These are phyloP conservation scores for Heliconius ismenius DNA, from an alignment of 2,888 invertebrate species.

Conservation along the genomic window DNA sequence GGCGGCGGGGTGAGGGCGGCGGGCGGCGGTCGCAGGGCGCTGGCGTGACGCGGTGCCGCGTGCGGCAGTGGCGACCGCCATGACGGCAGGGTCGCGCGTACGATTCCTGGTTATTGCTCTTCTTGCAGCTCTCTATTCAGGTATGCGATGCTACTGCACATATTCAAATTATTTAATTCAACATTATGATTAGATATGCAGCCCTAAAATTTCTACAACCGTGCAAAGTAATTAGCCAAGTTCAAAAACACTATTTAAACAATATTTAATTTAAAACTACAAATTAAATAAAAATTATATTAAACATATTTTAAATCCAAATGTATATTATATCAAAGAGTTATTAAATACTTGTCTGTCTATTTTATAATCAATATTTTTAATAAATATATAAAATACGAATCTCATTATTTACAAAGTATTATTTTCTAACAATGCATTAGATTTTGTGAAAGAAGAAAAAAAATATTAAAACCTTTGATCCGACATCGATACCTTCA, in stretches of 20 bases:
- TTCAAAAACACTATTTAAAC: neutral
- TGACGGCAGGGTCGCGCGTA: slow-evolving; percentile 76
- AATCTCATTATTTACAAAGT: neutral
- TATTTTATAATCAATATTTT: neutral
- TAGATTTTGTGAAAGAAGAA: neutral
- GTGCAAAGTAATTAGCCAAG: neutral
- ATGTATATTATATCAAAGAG: neutral
- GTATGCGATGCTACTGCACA: slow-evolving; percentile 51
- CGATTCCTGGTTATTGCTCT: slow-evolving; percentile 63
- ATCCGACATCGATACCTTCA: slow-evolving; percentile 8
- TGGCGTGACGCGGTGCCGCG: slow-evolving; percentile 48
- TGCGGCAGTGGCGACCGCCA: slow-evolving; percentile 75
- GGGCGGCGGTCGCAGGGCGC: slow-evolving; percentile 47
- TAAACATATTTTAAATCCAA: neutral
- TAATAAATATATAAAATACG: neutral
- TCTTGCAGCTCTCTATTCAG: slow-evolving; percentile 74
- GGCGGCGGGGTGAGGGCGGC: slow-evolving; percentile 44
- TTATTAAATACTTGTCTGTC: neutral
- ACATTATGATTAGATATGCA: neutral
- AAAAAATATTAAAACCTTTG: neutral
- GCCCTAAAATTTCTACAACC: neutral
- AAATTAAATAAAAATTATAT: neutral
- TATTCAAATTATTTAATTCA: neutral
- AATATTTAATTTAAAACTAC: neutral
- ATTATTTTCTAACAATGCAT: neutral